Base-by-base conservation (phyloP, 2,888 invertebrate species). In the Kryphioiulus occultus region DNA sequence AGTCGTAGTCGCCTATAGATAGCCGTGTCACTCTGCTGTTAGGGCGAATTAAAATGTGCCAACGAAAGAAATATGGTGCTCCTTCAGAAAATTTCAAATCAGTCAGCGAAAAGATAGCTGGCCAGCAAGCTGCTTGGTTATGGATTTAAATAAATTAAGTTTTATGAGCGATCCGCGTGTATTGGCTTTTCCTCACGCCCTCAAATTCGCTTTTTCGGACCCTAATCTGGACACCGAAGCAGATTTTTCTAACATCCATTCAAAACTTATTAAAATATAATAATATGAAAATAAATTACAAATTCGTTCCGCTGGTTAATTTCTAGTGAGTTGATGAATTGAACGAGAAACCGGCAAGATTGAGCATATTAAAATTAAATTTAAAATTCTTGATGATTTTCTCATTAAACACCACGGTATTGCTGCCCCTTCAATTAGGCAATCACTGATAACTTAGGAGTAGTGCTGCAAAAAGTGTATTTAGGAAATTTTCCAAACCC, bases 91-190 rank as follows among this genome's bases (percentile, higher is more conserved):
- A 78, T 78, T 78, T 78, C 78, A 78, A 78, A 30, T 78, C 78
- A 32, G 78, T 78, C 30, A 78, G 78, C 78, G 30, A 78, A 78
- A 78, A 78, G 78, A 78, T 78, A 78, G 68, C 53, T 15, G 53
- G 53, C 5, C 53, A 5, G 53, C 53, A 53, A 68, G 78, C 78
- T 30, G 85, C 85, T 85, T 42, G 85, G 39, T 85, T 85, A 85
- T 85, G 26, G 85, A 85, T 85, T 85, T 85, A 85, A 85, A 85
- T 85, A 85, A 85, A 85, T 85, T 85, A 39, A n/a, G 30, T 85
- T 85, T 85, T 85, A 85, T 85, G 85, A 42, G 42, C 78, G 78
- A 78, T 78, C 78, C 30, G 78, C 68, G 68, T 68, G 68, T 68
- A 22, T 68, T 26, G 22, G 68, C 68, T 68, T 22, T 26, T 68